These are phyloP conservation scores for Ylistrum balloti DNA, from an alignment of 1,140 invertebrate species.

Conservation along the genomic window DNA sequence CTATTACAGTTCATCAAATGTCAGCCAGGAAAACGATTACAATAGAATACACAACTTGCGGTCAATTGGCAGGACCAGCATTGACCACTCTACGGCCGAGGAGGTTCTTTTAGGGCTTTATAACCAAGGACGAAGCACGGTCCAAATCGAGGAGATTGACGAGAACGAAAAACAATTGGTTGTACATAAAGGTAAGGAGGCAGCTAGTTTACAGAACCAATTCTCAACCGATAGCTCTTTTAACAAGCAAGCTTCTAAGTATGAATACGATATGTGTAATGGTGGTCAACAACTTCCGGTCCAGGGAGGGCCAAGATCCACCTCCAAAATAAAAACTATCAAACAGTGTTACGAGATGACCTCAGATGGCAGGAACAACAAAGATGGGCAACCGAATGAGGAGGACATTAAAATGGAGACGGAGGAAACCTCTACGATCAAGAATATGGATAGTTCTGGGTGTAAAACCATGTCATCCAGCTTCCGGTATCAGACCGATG, in stretches of 20 bases:
- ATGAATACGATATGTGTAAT: conserved; percentile 49
- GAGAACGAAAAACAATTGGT: conserved; percentile 42
- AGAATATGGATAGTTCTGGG: conserved; percentile 2
- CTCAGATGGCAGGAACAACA: conserved; percentile 45
- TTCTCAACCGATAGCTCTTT: conserved; percentile 51
- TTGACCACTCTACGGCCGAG: conserved; percentile 58
- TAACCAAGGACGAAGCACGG: conserved; percentile 47
- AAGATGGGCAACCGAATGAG: conserved; percentile 17
- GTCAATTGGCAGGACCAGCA: conserved; percentile 47
- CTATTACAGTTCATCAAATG: conserved; percentile 54
- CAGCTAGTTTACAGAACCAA: neutral
- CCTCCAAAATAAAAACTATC: conserved; percentile 56
- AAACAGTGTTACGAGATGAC: conserved; percentile 61
- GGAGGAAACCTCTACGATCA: conserved; percentile 37
- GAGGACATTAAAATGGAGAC: conserved; percentile 49
- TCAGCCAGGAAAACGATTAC: conserved; percentile 47
- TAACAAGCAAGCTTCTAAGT: conserved; percentile 49
- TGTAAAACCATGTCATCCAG: neutral
- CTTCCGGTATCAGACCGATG: conserved; percentile 30
- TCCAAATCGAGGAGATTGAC: conserved; percentile 57
- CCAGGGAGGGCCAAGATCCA: neutral
- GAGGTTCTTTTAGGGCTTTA: conserved; percentile 61
- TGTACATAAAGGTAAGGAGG: neutral
- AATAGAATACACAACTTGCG: conserved; percentile 57
- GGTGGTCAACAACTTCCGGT: neutral